phyloP scores from a whole-genome alignment of 1,140 invertebrate genomes.

The Laupala kohalensis region DNA sequence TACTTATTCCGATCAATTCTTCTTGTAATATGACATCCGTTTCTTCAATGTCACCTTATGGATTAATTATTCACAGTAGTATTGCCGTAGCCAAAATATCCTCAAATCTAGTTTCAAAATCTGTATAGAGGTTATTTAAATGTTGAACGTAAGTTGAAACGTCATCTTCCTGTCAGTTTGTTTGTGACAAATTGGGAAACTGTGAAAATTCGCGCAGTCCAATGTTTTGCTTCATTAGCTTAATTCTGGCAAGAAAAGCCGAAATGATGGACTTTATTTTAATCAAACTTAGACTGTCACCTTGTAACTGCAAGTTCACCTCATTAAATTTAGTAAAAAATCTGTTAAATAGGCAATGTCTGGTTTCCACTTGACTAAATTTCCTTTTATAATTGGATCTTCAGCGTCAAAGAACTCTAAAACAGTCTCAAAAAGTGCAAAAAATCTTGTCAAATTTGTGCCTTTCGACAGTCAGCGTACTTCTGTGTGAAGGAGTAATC shows the following conservation, averaged over 20 bases:
- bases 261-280: conserved; percentile 17
- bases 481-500: conserved; percentile 26
- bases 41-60: no score
- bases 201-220: conserved; percentile 20
- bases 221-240: conserved; percentile 22
- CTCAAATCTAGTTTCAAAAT: no score
- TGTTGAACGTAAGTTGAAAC: no score
- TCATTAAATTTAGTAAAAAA: conserved; percentile 20
- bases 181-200: conserved; percentile 20
- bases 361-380: conserved; percentile 17
- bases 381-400: conserved; percentile 17
- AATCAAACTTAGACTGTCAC: conserved; percentile 20
- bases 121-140: no score
- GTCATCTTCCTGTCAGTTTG: conserved; percentile 19
- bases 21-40: no score
- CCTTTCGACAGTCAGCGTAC: conserved; percentile 24
- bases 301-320: conserved; percentile 19
- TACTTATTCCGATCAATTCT: no score
- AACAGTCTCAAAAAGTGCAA: conserved; percentile 22
- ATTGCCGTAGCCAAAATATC: no score
- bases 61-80: no score
- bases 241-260: conserved; percentile 15
- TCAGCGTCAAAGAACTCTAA: conserved; percentile 21
- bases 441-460: conserved; percentile 22
- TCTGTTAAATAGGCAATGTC: conserved; percentile 22